A percentile compares a stretch with the other conserved stretches of the same genome.
Evolutionary conservation across 2,888 invertebrate genomes (phyloP).

Genomic region (Drosophila meridionalis): DNA sequence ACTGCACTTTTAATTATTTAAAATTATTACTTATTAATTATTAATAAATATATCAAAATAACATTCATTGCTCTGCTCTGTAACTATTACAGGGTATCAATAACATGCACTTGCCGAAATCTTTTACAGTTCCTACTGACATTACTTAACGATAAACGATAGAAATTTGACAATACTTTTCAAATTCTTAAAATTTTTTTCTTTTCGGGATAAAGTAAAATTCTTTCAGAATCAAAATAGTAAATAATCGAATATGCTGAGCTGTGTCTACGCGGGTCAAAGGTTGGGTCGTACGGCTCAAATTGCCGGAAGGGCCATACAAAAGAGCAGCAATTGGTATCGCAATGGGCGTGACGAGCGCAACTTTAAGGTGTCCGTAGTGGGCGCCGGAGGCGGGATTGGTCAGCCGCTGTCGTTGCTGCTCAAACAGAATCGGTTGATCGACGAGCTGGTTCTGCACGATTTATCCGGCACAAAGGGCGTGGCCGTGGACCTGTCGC

Average conservation of each 20-base stretch:
- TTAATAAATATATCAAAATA: neutral
- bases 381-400: constrained; percentile 98
- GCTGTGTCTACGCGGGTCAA: neutral
- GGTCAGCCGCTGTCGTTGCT: constrained; percentile 97
- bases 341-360: constrained; percentile 9
- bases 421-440: constrained; percentile 93
- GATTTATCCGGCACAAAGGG: constrained; percentile 97
- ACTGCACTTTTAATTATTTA: neutral
- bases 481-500: constrained; percentile 97
- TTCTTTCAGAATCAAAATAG: neutral
- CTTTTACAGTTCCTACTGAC: neutral
- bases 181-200: neutral
- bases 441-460: constrained; percentile 93
- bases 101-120: neutral
- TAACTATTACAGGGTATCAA: neutral
- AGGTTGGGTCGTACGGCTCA: neutral
- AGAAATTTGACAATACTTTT: neutral
- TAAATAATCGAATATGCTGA: constrained; percentile 7
- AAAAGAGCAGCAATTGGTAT: neutral
- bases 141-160: neutral
- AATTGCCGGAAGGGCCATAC: neutral
- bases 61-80: neutral
- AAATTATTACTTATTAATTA: neutral
- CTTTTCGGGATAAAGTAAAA: neutral
- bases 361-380: constrained; percentile 92